These are phyloP conservation scores for Ascaphus truei DNA, from an alignment of 2,113 vertebrate genomes.

Conservation along the genomic window DNA sequence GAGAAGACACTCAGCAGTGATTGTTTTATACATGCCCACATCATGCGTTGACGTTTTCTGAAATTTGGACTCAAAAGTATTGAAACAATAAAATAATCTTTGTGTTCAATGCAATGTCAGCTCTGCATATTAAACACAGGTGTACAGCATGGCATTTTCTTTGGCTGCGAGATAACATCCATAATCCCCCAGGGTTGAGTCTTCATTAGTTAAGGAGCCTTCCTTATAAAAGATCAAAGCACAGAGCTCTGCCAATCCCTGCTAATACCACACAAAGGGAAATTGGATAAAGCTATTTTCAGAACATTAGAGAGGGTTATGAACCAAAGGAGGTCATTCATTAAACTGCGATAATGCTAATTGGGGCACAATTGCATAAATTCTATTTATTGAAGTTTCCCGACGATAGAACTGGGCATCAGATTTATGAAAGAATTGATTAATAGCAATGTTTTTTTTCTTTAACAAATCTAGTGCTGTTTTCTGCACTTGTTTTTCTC, in stretches of 20 bases:
- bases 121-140: not conserved
- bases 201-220: not conserved
- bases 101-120: not conserved
- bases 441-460: too few species aligned
- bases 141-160: not conserved
- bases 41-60: not conserved
- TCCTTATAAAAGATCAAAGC: too few species aligned
- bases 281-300: conserved; percentile 9
- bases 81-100: not conserved
- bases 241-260: not conserved
- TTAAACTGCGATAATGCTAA: too few species aligned
- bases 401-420: too few species aligned
- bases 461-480: too few species aligned
- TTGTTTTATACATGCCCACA: conserved; percentile 43
- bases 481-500: too few species aligned
- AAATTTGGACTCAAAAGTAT: not conserved
- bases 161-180: not conserved
- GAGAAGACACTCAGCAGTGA: conserved; percentile 9
- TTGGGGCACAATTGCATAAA: too few species aligned
- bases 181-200: not conserved
- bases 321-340: too few species aligned
- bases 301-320: not conserved
- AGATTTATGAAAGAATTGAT: too few species aligned
- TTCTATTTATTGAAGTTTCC: too few species aligned
- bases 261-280: not conserved